Conservation (phyloP, 2,113 vertebrate species). For the Taxidea taxus region DNA sequence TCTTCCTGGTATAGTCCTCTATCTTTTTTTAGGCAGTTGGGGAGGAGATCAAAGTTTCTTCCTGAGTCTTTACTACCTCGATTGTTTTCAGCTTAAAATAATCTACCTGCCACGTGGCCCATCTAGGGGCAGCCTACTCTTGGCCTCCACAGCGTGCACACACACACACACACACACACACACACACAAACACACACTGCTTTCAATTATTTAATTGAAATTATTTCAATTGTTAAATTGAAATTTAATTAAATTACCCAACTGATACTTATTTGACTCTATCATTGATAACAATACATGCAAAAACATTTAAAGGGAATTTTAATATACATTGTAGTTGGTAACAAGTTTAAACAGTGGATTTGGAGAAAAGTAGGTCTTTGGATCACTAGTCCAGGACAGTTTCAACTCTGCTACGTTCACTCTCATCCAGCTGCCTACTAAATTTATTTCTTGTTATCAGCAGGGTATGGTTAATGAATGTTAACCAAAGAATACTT, state of each 20-base stretch:
- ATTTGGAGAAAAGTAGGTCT: not conserved
- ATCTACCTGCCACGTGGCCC: not conserved
- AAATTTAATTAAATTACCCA: too few species aligned
- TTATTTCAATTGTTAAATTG: too few species aligned
- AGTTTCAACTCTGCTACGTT: slow-evolving; percentile 31
- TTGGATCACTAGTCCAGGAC: not conserved
- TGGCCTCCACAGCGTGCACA: not conserved
- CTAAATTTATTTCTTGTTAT: slow-evolving; percentile 46
- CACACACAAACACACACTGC: not conserved
- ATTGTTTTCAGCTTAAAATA: not conserved
- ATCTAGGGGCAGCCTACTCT: not conserved
- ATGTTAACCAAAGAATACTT: slow-evolving; percentile 55
- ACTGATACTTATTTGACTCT: not conserved
- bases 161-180: not conserved
- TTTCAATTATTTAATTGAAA: not conserved
- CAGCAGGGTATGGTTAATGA: slow-evolving; percentile 46
- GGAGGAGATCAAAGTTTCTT: not conserved
- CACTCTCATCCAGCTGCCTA: not conserved
- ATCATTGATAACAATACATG: not conserved
- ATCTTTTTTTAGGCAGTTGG: not conserved
- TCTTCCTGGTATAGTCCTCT: not conserved
- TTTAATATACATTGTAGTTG: not conserved
- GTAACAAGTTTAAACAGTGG: not conserved
- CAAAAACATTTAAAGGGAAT: not conserved
- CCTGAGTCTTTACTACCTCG: not conserved